These are phyloP conservation scores for Hesperophylax magnus DNA, from an alignment of 1,140 invertebrate species.

Conservation along the genomic window DNA sequence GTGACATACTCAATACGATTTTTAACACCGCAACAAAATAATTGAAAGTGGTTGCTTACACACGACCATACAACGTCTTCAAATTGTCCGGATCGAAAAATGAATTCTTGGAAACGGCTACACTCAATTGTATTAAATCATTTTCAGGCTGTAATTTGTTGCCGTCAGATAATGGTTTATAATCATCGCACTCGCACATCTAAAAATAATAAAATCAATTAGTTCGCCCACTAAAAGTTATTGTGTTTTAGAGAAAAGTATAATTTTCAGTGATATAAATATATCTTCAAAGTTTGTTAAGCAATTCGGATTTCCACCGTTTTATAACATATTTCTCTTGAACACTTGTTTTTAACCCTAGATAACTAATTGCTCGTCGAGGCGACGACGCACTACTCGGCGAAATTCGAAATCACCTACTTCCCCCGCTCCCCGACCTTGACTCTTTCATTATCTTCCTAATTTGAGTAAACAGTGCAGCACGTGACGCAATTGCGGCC, in stretches of 20 bases:
- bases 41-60: background rate
- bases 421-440: too few species aligned
- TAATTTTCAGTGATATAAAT: background rate
- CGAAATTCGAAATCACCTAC: too few species aligned
- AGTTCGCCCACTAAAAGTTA: background rate
- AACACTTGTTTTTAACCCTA: too few species aligned
- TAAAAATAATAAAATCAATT: background rate
- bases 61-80: background rate
- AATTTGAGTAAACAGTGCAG: too few species aligned
- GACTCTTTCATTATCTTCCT: too few species aligned
- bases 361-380: too few species aligned
- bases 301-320: too few species aligned
- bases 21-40: background rate
- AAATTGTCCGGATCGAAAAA: slow-evolving; percentile 7
- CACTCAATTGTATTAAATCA: background rate
- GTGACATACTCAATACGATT: background rate
- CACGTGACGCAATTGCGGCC: too few species aligned
- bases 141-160: background rate
- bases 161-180: background rate
- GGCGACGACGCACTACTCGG: too few species aligned
- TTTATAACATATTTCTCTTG: too few species aligned
- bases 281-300: too few species aligned
- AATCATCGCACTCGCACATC: background rate
- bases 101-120: background rate
- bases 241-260: background rate